phyloP scores from a whole-genome alignment of 2,797 vertebrate species.

The Anableps anableps region DNA sequence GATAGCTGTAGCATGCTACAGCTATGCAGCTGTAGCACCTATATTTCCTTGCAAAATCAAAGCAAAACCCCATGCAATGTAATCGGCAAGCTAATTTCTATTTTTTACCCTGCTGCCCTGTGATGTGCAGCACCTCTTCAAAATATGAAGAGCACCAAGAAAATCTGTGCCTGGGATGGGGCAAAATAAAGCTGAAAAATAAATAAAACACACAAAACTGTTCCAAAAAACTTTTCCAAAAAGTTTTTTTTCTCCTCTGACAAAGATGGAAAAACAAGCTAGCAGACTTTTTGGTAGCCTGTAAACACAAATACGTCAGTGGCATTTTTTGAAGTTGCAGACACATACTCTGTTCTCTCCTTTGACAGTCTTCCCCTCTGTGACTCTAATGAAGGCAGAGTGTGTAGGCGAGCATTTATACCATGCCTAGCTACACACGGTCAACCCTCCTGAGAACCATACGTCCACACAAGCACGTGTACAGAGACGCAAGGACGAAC shows the following conservation, averaged over 20 bases:
- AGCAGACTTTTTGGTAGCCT: background rate
- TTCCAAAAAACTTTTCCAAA: background rate
- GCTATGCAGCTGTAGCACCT: too few species aligned
- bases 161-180: too few species aligned
- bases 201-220: background rate
- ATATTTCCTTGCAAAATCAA: background rate
- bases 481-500: slow-evolving; percentile 10
- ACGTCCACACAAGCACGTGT: slow-evolving; percentile 23
- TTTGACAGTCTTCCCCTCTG: slow-evolving; percentile 54
- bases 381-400: slow-evolving; percentile 70
- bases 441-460: slow-evolving; percentile 47
- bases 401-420: slow-evolving; percentile 56
- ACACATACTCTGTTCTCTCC: slow-evolving; percentile 9
- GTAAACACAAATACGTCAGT: background rate
- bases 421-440: slow-evolving; percentile 59
- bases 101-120: background rate
- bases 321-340: slow-evolving; percentile 13
- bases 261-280: background rate
- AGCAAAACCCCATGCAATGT: background rate
- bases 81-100: background rate
- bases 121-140: too few species aligned
- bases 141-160: background rate
- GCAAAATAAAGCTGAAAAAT: background rate
- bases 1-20: background rate
- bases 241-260: background rate